Evolutionary conservation across 2,888 invertebrate genomes (phyloP), one percentile per base, ranked within the genome.

Genomic region (Ectropis crepuscularia): DNA sequence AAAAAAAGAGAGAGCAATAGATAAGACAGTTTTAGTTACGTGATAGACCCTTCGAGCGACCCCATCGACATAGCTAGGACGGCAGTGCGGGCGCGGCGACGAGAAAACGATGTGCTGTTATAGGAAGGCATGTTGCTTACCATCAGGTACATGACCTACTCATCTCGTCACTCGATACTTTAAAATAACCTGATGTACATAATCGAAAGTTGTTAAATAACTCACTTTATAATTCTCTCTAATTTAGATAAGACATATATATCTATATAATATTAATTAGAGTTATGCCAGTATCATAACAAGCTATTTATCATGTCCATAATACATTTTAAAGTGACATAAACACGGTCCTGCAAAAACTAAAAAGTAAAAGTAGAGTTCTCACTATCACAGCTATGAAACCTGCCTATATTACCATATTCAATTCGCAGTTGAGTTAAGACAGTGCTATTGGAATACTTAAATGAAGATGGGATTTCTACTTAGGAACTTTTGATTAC

Each of bases 321-420:
- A 53, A 51, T 51, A 0, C 10, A 10, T 51, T 41, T 41, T 51
- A 10, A 16, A 42, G 9, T 10, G n/a, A n/a, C 28, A 43, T 37
- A 28, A 43, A 53, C 36, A 16, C 11, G 11, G 12, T 57, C 41
- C 55, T 12, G 39, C 39, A 12, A 28, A 28, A 28, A 28, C 16
- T n/a, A 43, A 45, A 50, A 57, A 63, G 63, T 58, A 58, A 63
- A 63, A 63, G 57, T 63, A 12, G 51, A 41, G 12, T 36, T 45
- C 28, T 28, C 47, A 53, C 10, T 57, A 38, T 53, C 37, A 39
- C 39, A 5, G 36, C 5, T 48, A 9, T 37, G 48, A 39, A 55
- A 36, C 51, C n/a, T 11, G 47, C 7, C 28, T 42, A 12, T 54
- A n/a, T 6, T 4, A 51, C 41, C n/a, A 51, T n/a, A 12, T 9